These are phyloP conservation scores for Drosophila oshimai DNA, from an alignment of 1,140 invertebrate genomes.

Conservation along the genomic window DNA sequence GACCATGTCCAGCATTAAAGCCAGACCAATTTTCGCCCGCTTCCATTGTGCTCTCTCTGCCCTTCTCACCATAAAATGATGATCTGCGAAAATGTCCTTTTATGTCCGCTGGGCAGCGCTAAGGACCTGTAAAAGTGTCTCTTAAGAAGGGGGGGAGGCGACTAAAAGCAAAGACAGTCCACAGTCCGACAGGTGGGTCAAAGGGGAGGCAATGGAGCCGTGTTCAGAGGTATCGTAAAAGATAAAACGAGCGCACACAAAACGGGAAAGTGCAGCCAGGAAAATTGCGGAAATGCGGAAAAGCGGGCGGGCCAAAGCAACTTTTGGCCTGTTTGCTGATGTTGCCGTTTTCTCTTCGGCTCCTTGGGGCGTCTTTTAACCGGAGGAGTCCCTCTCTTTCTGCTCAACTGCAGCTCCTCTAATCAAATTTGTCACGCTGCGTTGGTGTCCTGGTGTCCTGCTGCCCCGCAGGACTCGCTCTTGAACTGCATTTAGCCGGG, in stretches of 20 bases:
- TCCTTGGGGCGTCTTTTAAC: constrained; percentile 51
- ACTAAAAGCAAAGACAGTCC: constrained; percentile 28
- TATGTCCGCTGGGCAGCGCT: constrained; percentile 47
- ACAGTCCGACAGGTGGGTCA: constrained; percentile 23
- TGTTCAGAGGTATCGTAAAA: constrained; percentile 35
- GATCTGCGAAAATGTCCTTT: constrained; percentile 63
- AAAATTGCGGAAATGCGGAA: not conserved
- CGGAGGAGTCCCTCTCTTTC: not conserved
- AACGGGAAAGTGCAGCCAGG: constrained; percentile 52
- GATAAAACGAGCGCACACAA: constrained; percentile 13
- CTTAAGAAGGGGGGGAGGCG: constrained; percentile 37
- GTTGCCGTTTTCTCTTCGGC: constrained; percentile 40
- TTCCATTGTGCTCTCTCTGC: constrained; percentile 33
- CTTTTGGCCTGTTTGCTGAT: constrained; percentile 63
- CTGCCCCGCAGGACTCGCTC: constrained; percentile 5
- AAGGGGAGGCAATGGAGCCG: constrained; percentile 14
- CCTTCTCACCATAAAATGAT: constrained; percentile 57
- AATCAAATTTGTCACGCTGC: constrained; percentile 77
- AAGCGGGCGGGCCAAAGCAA: constrained; percentile 8
- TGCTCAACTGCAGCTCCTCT: constrained; percentile 22
- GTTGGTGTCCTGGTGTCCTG: constrained; percentile 16
- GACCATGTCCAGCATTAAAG: constrained; percentile 45
- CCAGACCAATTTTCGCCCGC: constrained; percentile 40
- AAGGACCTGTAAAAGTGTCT: constrained; percentile 67
- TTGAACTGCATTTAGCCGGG: constrained; percentile 19